Evolutionary conservation across 2,113 vertebrate species (phyloP).

Genomic region (Fregetta grallaria): DNA sequence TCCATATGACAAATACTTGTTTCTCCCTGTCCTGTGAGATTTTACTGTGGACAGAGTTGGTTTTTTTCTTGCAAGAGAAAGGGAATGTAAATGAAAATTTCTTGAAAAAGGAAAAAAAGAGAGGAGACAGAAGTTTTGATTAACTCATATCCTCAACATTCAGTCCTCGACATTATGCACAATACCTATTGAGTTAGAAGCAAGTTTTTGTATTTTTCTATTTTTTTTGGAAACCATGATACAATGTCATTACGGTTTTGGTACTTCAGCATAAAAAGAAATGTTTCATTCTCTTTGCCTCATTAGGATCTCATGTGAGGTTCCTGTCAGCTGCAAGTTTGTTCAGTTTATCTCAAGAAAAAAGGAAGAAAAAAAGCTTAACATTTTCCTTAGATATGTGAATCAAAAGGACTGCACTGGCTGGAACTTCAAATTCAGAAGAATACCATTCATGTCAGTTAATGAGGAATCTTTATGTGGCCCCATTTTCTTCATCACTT

Average conservation of each 20-base stretch:
- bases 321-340: constrained; percentile 8
- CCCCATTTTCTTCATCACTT: not conserved
- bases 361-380: constrained; percentile 6
- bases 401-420: not conserved
- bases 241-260: not conserved
- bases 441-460: not conserved
- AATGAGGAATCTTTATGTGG: not conserved
- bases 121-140: not conserved
- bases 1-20: not conserved
- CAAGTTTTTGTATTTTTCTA: not conserved
- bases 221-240: not conserved
- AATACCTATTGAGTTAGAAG: not conserved
- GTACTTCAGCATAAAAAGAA: not conserved
- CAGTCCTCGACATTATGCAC: not conserved
- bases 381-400: not conserved
- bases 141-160: not conserved
- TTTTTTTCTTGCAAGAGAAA: not conserved
- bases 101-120: not conserved
- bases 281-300: not conserved
- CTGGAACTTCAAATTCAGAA: not conserved
- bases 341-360: constrained; percentile 2
- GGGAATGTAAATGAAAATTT: not conserved
- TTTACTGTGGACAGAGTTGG: not conserved
- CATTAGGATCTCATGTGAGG: constrained; percentile 3
- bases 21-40: not conserved